Conservation (phyloP, 1,140 invertebrate species). For the Yoshiicerus persimilis region DNA sequence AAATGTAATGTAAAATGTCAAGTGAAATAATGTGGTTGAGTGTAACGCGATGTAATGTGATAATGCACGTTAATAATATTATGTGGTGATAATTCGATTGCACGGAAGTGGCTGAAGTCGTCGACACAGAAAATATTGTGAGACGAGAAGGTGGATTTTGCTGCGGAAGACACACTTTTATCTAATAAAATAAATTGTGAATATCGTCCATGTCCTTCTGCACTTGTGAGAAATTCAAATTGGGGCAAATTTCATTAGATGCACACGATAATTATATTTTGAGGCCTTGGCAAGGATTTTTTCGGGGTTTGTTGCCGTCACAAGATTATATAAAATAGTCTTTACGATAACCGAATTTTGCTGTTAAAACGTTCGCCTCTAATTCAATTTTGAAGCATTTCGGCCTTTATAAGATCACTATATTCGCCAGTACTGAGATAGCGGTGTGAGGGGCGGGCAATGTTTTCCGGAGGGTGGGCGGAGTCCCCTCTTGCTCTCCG, state of each 20-base stretch:
- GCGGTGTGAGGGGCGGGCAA: conserved; percentile 11
- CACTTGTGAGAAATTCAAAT: conserved; percentile 41
- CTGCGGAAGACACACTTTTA: background rate
- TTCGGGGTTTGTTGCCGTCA: conserved; percentile 16
- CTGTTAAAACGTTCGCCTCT: conserved; percentile 51
- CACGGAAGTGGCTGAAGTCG: background rate
- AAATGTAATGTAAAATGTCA: background rate
- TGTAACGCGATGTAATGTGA: background rate
- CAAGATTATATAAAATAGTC: conserved; percentile 45
- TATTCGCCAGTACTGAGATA: conserved; percentile 38
- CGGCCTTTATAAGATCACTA: conserved; percentile 50
- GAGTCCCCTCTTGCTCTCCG: background rate
- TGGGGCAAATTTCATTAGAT: conserved; percentile 47
- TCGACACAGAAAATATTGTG: background rate
- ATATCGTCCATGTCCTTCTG: background rate
- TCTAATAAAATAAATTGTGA: background rate
- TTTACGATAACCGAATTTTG: conserved; percentile 49
- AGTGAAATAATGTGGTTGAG: background rate
- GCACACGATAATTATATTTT: conserved; percentile 48
- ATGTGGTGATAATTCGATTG: background rate
- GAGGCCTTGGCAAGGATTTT: conserved; percentile 44
- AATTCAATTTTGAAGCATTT: conserved; percentile 51
- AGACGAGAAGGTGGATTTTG: background rate
- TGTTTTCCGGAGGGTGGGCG: conserved; percentile 12
- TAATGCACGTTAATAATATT: background rate